Base-by-base conservation (phyloP, 2,888 invertebrate species). In the Neoaliturus tenellus region DNA sequence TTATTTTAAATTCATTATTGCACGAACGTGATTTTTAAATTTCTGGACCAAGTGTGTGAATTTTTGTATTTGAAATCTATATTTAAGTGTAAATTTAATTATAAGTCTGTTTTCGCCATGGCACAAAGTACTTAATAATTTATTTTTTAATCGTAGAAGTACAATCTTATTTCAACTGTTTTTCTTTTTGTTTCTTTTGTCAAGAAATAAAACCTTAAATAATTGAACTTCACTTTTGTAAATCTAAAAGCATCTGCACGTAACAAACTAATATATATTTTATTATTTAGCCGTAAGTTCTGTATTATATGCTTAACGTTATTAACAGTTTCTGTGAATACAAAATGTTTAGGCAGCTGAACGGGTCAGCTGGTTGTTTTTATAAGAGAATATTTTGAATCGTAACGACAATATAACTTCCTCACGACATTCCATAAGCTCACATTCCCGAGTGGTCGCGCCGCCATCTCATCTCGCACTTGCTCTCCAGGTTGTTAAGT, bases 391-490 rank as follows among this genome's bases (percentile, higher is more conserved):
- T 28, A 31, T 62, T 55, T 55, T 55, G 12, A 62, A 62, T 62
- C 20, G 28, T 28, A 62, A 62, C 31, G 62, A 62, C 62, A 62
- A 62, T 62, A 62, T 62, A 62, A 62, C 62, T 62, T 31, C 31
- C 62, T 62, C 62, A 28, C 6, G 33, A 39, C 69, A 69, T 69
- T 69, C 69, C 69, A 69, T 20, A 20, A 35, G 35, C n/a, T 44
- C 41, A 41, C 73, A 75, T 75, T 75, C 73, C 73, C 12, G 12
- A 8, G 44, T 23, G 44, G 35, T 44, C 51, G 51, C 31, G 35
- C 71, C 71, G 82, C 82, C 82, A 82, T 82, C 44, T 71, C 31
- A 58, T 17, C n/a, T n/a, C 31, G 35, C 82, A 71, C 71, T 14
- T 48, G 51, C 71, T 67, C 69, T 8, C 31, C 69, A 67, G 31